Base-by-base conservation (phyloP, 2,888 invertebrate species). In the Dione juno region DNA sequence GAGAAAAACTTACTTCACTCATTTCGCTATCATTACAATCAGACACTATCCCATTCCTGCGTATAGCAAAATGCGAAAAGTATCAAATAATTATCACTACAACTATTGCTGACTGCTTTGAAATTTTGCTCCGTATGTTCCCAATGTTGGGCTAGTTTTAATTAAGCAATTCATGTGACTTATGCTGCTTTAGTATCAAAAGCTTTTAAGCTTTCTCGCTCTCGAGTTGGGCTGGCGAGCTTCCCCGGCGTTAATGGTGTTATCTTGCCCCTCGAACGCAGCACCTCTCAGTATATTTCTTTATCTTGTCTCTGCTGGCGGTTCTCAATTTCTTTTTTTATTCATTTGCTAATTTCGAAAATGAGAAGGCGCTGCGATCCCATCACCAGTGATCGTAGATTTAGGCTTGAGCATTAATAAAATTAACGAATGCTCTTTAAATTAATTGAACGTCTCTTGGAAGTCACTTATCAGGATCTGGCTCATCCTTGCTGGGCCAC, bases 271-370 rank as follows among this genome's bases (percentile, higher is more conserved):
- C 88, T 88, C 87, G 91, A 86, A 90, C 88, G 91, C 92, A 92
- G 88, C 93, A 92, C 93, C 93, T 93, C 92, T 90, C 82, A 85
- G 90, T 92, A 93, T 93, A 92, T 92, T 91, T 91, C 89, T 91
- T 92, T 92, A 93, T 93, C 93, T 92, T 91, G 92, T 89, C 89
- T 88, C 88, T 86, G 89, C 86, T 90, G 88, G 89, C 87, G 89
- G 88, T 90, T 89, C 78, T 79, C 80, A 82, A 82, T 88, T 64
- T 85, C 86, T 83, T 84, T 90, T 90, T 92, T 88, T 88, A 86
- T 88, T 88, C 89, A 88, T 92, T 93, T 92, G 92, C 92, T 92
- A 92, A 92, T 92, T 93, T 92, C 84, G 91, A 91, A 92, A 92
- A 92, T 91, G 90, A 91, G 91, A 90, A 89, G 92, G 87, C 85